Evolutionary conservation across 2,797 vertebrate genomes (phyloP).

Genomic region (Tarsius wallacei): DNA sequence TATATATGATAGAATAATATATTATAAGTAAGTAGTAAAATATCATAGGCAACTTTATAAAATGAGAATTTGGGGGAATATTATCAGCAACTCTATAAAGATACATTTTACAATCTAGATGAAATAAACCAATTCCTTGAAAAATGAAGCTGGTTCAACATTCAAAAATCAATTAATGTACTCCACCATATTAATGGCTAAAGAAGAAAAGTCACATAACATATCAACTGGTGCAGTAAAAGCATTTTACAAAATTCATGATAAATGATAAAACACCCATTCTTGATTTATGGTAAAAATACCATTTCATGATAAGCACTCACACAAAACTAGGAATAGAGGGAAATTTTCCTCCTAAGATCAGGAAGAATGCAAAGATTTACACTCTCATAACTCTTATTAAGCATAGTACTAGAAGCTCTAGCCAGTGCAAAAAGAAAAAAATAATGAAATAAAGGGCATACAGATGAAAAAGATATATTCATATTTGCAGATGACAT

Average conservation of each 20-base stretch:
- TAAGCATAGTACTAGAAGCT: not conserved
- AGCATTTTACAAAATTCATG: slow-evolving; percentile 18
- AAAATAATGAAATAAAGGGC: not conserved
- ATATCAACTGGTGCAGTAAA: not conserved
- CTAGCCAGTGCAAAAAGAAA: not conserved
- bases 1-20: slow-evolving; percentile 1
- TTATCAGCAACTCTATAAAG: not conserved
- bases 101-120: not conserved
- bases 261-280: not conserved
- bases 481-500: not conserved
- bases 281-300: not conserved
- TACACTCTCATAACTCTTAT: not conserved
- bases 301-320: not conserved
- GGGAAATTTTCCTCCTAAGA: not conserved
- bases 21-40: not conserved
- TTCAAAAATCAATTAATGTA: not conserved
- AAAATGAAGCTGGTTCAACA: not conserved
- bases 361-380: not conserved
- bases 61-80: not conserved
- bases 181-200: not conserved
- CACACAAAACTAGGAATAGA: not conserved
- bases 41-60: not conserved
- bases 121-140: not conserved
- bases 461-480: not conserved
- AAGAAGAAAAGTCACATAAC: not conserved